phyloP scores from a whole-genome alignment of 2,113 vertebrate genomes.

The Gorsachius goisagi region DNA sequence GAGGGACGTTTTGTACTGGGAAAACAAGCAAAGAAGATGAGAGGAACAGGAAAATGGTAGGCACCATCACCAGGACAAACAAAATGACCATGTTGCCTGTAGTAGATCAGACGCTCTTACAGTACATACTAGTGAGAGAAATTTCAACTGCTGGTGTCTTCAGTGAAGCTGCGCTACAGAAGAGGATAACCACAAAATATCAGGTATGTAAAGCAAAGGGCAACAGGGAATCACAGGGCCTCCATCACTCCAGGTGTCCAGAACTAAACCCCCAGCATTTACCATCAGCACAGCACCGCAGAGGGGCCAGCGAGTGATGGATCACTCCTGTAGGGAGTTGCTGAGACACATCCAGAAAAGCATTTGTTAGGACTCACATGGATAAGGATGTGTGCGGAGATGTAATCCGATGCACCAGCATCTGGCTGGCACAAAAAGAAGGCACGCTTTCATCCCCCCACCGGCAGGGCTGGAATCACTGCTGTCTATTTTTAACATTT shows the following conservation, averaged over 20 bases:
- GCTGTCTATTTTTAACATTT: background rate
- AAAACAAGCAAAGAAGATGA: background rate
- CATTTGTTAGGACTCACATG: background rate
- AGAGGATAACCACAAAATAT: background rate
- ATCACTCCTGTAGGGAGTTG: background rate
- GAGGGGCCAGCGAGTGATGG: background rate
- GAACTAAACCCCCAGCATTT: accelerated
- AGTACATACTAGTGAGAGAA: background rate
- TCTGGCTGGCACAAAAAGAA: background rate
- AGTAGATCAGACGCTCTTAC: background rate
- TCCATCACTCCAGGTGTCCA: background rate
- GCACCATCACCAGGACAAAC: background rate
- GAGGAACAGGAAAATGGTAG: background rate
- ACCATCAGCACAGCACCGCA: accelerated
- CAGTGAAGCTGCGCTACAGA: background rate
- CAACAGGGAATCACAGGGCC: too few species aligned
- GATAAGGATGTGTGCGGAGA: background rate
- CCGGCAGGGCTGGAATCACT: background rate
- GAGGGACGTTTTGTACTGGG: background rate
- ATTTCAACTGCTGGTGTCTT: background rate
- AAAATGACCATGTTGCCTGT: background rate
- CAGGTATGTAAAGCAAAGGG: background rate
- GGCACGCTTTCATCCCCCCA: background rate
- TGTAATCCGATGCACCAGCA: background rate
- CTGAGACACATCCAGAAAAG: background rate